A percentile compares a stretch with the other conserved stretches of the same genome.
These are phyloP conservation scores for Agrotis ipsilon DNA, from an alignment of 2,888 invertebrate species.

Conservation along the genomic window DNA sequence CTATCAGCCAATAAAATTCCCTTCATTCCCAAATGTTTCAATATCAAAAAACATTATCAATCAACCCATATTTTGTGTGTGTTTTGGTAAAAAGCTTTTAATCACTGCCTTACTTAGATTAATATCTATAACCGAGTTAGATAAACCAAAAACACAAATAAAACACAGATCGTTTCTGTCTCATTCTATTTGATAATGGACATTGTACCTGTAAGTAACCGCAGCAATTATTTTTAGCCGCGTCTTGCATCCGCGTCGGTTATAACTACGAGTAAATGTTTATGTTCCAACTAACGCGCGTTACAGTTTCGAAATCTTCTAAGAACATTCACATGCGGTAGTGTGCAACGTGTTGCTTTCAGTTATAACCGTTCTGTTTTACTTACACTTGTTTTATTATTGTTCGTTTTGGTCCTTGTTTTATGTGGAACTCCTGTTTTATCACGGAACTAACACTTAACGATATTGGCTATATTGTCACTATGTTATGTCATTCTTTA, in stretches of 20 bases:
- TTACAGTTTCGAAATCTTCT: constrained; percentile 84
- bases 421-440: background rate
- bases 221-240: constrained; percentile 79
- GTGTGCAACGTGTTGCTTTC: constrained; percentile 62
- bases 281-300: constrained; percentile 83
- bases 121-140: constrained; percentile 38
- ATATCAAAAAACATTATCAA: constrained; percentile 21
- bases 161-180: constrained; percentile 22
- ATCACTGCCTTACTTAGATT: constrained; percentile 47
- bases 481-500: no score
- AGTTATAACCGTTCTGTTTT: constrained; percentile 36
- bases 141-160: constrained; percentile 51
- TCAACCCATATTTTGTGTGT: constrained; percentile 15
- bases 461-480: no score
- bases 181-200: constrained; percentile 51
- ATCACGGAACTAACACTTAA: no score
- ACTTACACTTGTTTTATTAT: constrained; percentile 34
- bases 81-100: constrained; percentile 39
- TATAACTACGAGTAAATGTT: constrained; percentile 85
- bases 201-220: constrained; percentile 69
- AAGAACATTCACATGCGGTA: constrained; percentile 75
- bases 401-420: constrained; percentile 15
- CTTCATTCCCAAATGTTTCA: constrained; percentile 6
- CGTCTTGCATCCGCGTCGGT: constrained; percentile 83
- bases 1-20: background rate